These are phyloP conservation scores for Dicrostonyx torquatus DNA, from an alignment of 2,797 vertebrate species.

Conservation along the genomic window DNA sequence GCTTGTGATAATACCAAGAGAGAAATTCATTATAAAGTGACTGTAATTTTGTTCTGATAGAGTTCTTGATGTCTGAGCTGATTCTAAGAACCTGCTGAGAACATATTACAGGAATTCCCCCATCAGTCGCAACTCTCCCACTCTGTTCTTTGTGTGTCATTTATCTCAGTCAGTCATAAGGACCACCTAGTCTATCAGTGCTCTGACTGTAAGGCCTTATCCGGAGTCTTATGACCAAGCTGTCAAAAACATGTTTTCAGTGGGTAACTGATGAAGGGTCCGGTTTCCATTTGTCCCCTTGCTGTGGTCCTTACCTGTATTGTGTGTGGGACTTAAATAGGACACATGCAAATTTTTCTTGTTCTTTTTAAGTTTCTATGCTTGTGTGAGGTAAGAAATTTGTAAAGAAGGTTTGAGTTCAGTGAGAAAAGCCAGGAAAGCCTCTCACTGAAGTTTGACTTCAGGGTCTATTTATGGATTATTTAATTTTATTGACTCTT, in stretches of 20 bases:
- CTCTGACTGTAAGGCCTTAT: neutral
- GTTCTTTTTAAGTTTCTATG: neutral
- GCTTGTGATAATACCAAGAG: neutral
- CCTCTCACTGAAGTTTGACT: neutral
- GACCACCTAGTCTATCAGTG: rapidly evolving
- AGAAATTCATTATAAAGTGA: neutral
- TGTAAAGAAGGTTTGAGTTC: neutral
- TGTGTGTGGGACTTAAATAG: neutral
- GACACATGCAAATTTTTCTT: neutral
- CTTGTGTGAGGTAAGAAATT: neutral
- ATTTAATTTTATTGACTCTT: neutral
- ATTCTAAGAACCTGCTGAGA: neutral
- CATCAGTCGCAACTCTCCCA: neutral
- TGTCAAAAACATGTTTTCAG: neutral
- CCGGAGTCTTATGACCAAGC: neutral
- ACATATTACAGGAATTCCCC: neutral
- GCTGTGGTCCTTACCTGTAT: neutral
- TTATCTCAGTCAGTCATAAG: neutral
- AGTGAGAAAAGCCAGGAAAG: neutral
- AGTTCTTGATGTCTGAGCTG: neutral
- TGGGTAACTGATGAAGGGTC: neutral
- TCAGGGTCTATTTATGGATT: neutral
- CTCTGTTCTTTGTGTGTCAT: neutral
- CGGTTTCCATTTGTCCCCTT: neutral
- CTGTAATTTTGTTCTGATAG: neutral